Evolutionary conservation across 2,797 vertebrate genomes (phyloP).

Genomic region (Hipposideros larvatus): DNA sequence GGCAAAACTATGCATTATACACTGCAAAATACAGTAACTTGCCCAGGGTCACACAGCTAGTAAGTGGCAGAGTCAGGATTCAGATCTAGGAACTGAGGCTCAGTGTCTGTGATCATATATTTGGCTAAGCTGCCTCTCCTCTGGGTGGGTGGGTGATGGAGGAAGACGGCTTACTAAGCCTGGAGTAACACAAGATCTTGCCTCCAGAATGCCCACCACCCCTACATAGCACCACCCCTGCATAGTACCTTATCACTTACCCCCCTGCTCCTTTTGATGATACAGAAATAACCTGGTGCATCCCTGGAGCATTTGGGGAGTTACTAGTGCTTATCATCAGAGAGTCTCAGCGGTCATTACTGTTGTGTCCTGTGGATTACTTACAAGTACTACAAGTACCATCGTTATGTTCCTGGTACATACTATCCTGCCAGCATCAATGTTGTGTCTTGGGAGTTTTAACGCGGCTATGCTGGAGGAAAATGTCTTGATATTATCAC

Average conservation of each 20-base stretch:
- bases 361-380: background rate
- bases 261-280: background rate
- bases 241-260: background rate
- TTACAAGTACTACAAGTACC: background rate
- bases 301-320: background rate
- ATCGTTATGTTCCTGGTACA: background rate
- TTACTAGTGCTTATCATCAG: background rate
- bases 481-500: background rate
- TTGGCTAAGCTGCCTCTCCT: background rate
- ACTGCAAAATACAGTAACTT: background rate
- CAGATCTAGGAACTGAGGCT: background rate
- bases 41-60: background rate
- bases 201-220: background rate
- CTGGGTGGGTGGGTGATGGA: background rate
- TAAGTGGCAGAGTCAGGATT: background rate
- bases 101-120: background rate
- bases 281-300: background rate
- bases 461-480: background rate
- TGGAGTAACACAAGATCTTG: no score
- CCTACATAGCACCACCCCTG: background rate
- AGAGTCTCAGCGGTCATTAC: background rate
- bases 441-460: background rate
- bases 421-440: background rate
- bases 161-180: background rate
- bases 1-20: no score